Percentiles rank a stretch among this genome's conserved stretches.
phyloP scores from a whole-genome alignment of 2,797 vertebrate species.

The Rhinogobio ventralis region DNA sequence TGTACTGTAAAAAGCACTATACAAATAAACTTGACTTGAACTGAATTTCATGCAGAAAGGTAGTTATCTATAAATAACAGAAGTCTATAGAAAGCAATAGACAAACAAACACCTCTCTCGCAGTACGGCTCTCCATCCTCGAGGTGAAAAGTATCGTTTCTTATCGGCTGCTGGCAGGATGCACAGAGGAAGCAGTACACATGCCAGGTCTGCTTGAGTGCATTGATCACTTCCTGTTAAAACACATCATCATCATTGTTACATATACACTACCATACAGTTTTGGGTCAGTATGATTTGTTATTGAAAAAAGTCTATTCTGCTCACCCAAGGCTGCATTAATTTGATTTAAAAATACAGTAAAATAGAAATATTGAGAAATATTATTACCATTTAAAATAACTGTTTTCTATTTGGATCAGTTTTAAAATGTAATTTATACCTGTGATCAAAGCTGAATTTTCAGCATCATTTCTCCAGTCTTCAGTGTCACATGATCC shows the following conservation, averaged over 20 bases:
- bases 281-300: background rate
- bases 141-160: conserved; percentile 94
- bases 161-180: conserved; percentile 91
- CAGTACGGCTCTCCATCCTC: conserved; percentile 97
- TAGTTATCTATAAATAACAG: background rate
- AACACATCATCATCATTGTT: conserved; percentile 11
- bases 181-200: conserved; percentile 94
- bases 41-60: background rate
- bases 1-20: background rate
- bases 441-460: background rate
- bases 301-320: background rate
- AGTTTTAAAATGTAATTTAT: background rate
- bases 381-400: background rate
- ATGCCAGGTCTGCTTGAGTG: conserved; percentile 96
- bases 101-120: conserved; percentile 86
- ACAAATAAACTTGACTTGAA: background rate
- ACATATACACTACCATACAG: background rate
- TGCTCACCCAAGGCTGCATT: background rate
- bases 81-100: background rate
- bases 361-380: background rate
- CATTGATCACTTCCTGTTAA: conserved; percentile 95
- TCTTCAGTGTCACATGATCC: background rate
- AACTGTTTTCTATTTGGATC: background rate
- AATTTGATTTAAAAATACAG: background rate
- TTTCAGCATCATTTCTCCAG: background rate